These are phyloP conservation scores for Scaptomyza tumidula DNA, from an alignment of 2,888 invertebrate genomes.

Conservation along the genomic window DNA sequence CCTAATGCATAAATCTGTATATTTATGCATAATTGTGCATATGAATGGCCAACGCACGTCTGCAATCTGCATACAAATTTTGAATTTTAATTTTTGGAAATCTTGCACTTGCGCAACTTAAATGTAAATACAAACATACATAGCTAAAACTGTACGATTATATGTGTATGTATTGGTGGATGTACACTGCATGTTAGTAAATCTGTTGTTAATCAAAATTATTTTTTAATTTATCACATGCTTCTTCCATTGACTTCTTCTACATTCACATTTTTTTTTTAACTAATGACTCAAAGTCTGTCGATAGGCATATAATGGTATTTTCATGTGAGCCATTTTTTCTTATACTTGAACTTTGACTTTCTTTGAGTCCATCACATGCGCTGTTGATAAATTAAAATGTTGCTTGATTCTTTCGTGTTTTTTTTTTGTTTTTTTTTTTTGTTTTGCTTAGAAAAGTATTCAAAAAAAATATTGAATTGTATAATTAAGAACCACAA, in stretches of 20 bases:
- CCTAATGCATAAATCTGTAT: too few species aligned
- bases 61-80: conserved; percentile 16
- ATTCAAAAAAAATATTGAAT: conserved; percentile 60
- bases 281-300: conserved; percentile 65
- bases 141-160: conserved; percentile 20
- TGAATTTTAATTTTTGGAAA: conserved; percentile 8
- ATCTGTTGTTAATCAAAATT: conserved; percentile 71
- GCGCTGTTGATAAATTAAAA: conserved; percentile 78
- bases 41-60: conserved; percentile 16
- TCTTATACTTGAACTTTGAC: conserved; percentile 10
- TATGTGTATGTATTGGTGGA: conserved; percentile 13
- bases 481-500: conserved; percentile 81
- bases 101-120: conserved; percentile 44
- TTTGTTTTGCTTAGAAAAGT: conserved; percentile 60
- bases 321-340: conserved; percentile 21
- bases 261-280: conserved; percentile 56
- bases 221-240: conserved; percentile 75
- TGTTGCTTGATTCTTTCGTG: conserved; percentile 45
- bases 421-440: conserved; percentile 12
- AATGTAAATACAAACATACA: conserved; percentile 38
- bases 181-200: conserved; percentile 58
- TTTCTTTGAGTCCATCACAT: conserved; percentile 73
- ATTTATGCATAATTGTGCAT: background rate
- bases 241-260: conserved; percentile 51
- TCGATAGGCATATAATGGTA: conserved; percentile 40